Base-by-base conservation (phyloP, 2,113 vertebrate genomes). In the Butastur rufipennis region DNA sequence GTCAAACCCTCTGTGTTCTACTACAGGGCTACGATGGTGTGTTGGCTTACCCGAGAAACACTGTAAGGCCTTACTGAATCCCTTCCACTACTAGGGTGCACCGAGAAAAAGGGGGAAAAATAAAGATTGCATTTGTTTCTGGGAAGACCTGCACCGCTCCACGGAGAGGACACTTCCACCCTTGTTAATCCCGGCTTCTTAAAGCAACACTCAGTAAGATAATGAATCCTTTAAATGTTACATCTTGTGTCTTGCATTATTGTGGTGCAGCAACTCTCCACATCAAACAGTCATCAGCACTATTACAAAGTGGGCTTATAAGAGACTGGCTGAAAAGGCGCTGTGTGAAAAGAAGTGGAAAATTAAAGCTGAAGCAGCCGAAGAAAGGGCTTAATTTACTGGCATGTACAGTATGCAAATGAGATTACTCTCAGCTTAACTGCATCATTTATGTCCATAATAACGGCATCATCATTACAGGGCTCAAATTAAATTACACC, bases 401-500 rank as follows among this genome's bases (percentile, higher is more conserved):
- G 99, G 99, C 99, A 99, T 99, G 99, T 99, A 99, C 99, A 99
- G 99, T 99, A 99, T 99, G 99, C 99, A 99, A 99, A 99, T 99
- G 99, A 99, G 99, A 99, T 99, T 99, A 99, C 99, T 99, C 99
- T 99, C 99, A 99, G 99, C 99, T 99, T 99, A 99, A 99, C 99
- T 99, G 99, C 99, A 99, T 99, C 99, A 99, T 99, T 99, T 99
- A 99, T 99, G 99, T 99, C 99, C 99, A 99, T 99, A 99, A 99
- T 99, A 99, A 99, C 99, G 98, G 99, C 99, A 99, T 99, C 99
- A 99, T 99, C 99, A 99, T 99, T 99, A 99, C 99, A 98, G 99
- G 99, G 99, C 99, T 99, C 99, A 99, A 99, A 99, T 99, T 99
- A 99, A 99, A 99, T 99, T 99, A 99, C 99, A 99, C 98, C 98